Evolutionary conservation across 2,888 invertebrate genomes (phyloP).

Genomic region (Cataglyphis rosenhaueri): DNA sequence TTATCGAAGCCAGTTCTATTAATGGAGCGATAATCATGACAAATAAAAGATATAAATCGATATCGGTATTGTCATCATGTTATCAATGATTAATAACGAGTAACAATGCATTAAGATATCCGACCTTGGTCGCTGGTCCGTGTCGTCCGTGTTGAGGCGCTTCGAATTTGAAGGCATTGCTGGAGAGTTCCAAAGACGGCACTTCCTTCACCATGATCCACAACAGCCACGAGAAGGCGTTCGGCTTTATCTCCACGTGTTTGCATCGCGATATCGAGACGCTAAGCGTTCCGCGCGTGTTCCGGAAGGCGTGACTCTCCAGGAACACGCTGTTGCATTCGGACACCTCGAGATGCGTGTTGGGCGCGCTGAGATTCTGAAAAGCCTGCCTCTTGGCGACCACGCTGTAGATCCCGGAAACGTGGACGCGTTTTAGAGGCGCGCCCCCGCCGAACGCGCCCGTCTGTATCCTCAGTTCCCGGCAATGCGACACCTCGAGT

Average conservation of each 20-base stretch:
- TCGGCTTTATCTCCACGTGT: slow-evolving; percentile 88
- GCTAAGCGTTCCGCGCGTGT: slow-evolving; percentile 89
- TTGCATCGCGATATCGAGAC: slow-evolving; percentile 88
- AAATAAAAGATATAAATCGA: background rate
- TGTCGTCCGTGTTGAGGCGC: slow-evolving; percentile 88
- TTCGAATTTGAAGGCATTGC: slow-evolving; percentile 89
- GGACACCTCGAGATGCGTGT: slow-evolving; percentile 88
- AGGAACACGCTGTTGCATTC: slow-evolving; percentile 88
- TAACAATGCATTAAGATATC: slow-evolving; percentile 16
- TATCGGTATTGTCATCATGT: background rate
- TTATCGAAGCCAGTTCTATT: background rate
- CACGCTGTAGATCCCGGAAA: slow-evolving; percentile 87
- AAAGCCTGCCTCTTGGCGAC: slow-evolving; percentile 88
- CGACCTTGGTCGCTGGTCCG: slow-evolving; percentile 87
- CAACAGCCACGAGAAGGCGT: slow-evolving; percentile 89
- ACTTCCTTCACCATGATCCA: slow-evolving; percentile 88
- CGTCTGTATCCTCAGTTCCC: slow-evolving; percentile 86
- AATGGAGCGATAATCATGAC: background rate
- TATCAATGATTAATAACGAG: background rate
- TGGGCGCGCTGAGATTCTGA: slow-evolving; percentile 87
- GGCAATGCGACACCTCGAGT: slow-evolving; percentile 87
- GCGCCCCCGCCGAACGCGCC: slow-evolving; percentile 87
- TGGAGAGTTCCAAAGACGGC: slow-evolving; percentile 86
- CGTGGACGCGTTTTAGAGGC: slow-evolving; percentile 87
- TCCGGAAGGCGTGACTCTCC: slow-evolving; percentile 89